Base-by-base conservation (phyloP, 2,888 invertebrate genomes). In the Dromius quadrimaculatus region DNA sequence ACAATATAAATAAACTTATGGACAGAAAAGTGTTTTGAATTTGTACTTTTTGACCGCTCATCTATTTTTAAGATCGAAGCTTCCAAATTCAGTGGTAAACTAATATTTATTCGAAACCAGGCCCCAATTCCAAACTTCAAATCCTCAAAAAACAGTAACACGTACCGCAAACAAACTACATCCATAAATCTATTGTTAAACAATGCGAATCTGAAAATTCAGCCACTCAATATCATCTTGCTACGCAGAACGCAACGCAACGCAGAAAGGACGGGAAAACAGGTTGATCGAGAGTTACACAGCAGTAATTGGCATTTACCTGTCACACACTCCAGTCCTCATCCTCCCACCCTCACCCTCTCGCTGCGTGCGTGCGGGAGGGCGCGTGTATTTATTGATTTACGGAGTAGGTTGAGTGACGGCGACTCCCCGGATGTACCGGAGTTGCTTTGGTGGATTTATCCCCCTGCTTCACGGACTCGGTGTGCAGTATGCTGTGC, bases 311-410 rank as follows among this genome's bases (percentile, higher is more conserved):
- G 66, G 66, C 54, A 66, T 54, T 54, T 66, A 66, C 66, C 66
- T 66, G 66, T 47, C 45, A 8, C 20, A 8, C 28, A 32, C 59
- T n/a, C 19, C 32, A 11, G 9, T 36, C 11, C 19, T 19, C 59
- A 1, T 20, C 1, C n/a, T 8, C 9, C 47, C 4, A 13, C 47
- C 20, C 47, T 22, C 19, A 11, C n/a, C n/a, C 38, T n/a, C 47
- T 47, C 47, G 47, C 19, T 38, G 62, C 41, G 62, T 62, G 62
- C 23, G 41, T 62, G 41, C 23, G 62, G 38, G 62, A 38, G 54
- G 54, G 41, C 36, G 68, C 57, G 45, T 68, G 68, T 68, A 68
- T 68, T 68, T 68, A 68, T 68, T 68, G 68, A 68, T 68, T 68
- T 68, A 59, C 59, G 43, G 68, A 66, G 68, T 43, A 68, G 59